Evolutionary conservation across 2,888 invertebrate species (phyloP).

Genomic region (Melieria picta): DNA sequence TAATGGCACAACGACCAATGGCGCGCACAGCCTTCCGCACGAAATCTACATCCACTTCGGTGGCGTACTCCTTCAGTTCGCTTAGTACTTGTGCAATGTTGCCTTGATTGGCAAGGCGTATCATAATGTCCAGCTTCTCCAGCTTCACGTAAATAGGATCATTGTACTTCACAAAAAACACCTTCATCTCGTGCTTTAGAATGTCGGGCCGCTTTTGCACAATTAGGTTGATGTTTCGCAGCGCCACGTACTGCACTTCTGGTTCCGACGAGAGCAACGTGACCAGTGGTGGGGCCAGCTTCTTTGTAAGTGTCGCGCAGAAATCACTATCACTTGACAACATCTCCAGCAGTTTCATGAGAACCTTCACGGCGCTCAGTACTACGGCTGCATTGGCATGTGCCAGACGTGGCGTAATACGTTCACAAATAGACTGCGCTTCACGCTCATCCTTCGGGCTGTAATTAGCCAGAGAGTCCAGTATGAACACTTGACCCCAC

Average conservation of each 20-base stretch:
- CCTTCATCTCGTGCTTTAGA: slow-evolving; percentile 99
- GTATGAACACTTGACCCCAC: slow-evolving; percentile 98
- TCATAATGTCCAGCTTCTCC: slow-evolving; percentile 99
- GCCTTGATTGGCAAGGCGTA: slow-evolving; percentile 94
- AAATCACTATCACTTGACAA: slow-evolving; percentile 93
- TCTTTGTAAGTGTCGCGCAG: slow-evolving; percentile 92
- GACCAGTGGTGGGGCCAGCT: slow-evolving; percentile 98
- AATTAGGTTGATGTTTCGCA: slow-evolving; percentile 98
- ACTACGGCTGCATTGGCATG: slow-evolving; percentile 99
- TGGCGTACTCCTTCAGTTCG: slow-evolving; percentile 98
- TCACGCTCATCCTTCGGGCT: slow-evolving; percentile 96
- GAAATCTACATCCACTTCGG: slow-evolving; percentile 99
- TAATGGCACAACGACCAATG: slow-evolving; percentile 98
- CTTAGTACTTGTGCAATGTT: slow-evolving; percentile 98
- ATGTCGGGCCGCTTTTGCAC: slow-evolving; percentile 99
- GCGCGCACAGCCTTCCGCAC: slow-evolving; percentile 98
- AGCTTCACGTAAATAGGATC: slow-evolving; percentile 99
- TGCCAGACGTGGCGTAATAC: slow-evolving; percentile 95
- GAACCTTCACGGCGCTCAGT: slow-evolving; percentile 94
- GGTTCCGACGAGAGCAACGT: slow-evolving; percentile 97
- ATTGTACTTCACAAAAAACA: slow-evolving; percentile 99
- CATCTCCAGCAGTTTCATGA: slow-evolving; percentile 99
- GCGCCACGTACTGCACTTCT: slow-evolving; percentile 98
- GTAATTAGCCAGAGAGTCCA: slow-evolving; percentile 97
- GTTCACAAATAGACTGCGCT: slow-evolving; percentile 97